Percentiles rank a stretch among this genome's conserved stretches.
Conservation (phyloP, 2,113 vertebrate species). For the Odocoileus virginianus region DNA sequence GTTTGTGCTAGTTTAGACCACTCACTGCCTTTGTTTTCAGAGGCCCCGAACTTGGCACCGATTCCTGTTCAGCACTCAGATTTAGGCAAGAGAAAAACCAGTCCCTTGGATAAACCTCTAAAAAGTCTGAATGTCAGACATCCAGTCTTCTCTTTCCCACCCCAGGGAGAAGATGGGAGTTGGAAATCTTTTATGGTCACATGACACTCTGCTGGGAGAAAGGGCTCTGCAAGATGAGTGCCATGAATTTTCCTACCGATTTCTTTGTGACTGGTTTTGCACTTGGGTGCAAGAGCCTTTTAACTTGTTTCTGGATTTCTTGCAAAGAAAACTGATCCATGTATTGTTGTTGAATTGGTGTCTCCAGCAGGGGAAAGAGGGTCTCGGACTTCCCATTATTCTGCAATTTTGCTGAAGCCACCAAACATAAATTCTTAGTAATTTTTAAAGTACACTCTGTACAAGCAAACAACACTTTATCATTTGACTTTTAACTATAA, state of each 20-base stretch:
- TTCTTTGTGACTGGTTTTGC: background rate
- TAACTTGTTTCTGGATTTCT: background rate
- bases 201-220: background rate
- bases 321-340: background rate
- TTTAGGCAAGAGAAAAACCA: background rate
- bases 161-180: background rate
- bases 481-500: conserved; percentile 11
- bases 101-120: background rate
- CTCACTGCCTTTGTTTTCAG: background rate
- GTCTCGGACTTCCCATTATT: background rate
- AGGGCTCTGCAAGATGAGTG: background rate
- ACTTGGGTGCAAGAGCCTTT: background rate
- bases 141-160: background rate
- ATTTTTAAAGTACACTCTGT: background rate
- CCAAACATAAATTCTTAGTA: background rate
- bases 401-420: background rate
- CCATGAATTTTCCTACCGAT: background rate
- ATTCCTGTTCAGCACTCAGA: background rate
- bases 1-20: background rate
- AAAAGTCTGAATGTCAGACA: background rate
- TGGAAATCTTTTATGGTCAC: background rate
- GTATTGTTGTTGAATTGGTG: background rate
- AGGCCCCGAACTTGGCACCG: background rate
- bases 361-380: background rate
- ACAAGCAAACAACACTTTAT: background rate